These are phyloP conservation scores for Tapirus terrestris DNA, from an alignment of 2,113 vertebrate genomes.

Conservation along the genomic window DNA sequence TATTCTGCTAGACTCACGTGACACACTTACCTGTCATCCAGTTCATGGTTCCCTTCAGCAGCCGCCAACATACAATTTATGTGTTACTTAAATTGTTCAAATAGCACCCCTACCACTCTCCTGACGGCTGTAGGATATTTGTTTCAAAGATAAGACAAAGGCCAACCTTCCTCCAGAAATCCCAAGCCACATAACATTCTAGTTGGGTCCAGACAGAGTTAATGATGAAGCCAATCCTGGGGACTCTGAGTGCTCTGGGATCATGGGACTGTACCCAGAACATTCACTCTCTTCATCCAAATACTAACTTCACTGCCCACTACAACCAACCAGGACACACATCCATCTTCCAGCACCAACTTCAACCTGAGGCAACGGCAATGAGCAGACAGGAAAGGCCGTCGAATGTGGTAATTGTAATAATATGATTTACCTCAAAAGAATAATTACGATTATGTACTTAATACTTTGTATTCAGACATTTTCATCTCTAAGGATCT, in stretches of 20 bases:
- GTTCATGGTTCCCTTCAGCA: background rate
- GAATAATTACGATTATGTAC: slow-evolving; percentile 58
- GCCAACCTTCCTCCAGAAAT: background rate
- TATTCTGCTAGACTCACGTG: background rate
- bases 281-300: background rate
- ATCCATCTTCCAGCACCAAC: background rate
- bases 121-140: background rate
- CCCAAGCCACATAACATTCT: background rate
- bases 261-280: background rate
- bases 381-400: background rate
- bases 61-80: background rate
- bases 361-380: background rate
- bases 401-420: background rate
- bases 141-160: slow-evolving; percentile 20
- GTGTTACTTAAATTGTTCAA: background rate
- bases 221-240: background rate
- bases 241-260: background rate
- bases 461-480: slow-evolving; percentile 67
- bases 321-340: background rate
- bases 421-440: slow-evolving; percentile 54
- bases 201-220: background rate
- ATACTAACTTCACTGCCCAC: background rate
- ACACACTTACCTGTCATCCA: background rate
- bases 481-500: slow-evolving; percentile 59
- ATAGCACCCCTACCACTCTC: background rate